Evolutionary conservation across 2,113 vertebrate genomes (phyloP).

Genomic region (Datnioides undecimradiatus): DNA sequence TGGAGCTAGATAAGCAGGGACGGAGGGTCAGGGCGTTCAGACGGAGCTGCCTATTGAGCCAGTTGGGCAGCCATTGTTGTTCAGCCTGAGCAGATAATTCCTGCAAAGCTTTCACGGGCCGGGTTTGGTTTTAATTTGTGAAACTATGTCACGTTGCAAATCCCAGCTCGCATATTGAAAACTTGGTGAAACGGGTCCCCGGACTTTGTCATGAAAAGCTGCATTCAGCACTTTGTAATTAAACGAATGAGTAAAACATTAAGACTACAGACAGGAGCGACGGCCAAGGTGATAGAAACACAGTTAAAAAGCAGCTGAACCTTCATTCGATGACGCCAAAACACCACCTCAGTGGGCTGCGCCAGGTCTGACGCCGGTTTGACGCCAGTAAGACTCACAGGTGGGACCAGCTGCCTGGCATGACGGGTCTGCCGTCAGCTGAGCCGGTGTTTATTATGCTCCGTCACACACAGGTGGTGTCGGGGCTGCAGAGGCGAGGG

Average conservation of each 20-base stretch:
- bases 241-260: neutral
- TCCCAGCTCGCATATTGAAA: neutral
- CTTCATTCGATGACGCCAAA: neutral
- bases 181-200: neutral
- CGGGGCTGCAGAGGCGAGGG: conserved; percentile 3
- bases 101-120: neutral
- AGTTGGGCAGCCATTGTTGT: neutral
- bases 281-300: neutral
- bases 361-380: neutral
- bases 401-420: conserved; percentile 14
- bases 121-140: neutral
- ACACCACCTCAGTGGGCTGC: neutral
- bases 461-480: conserved; percentile 38
- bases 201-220: neutral
- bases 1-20: neutral
- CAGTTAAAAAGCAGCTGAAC: neutral
- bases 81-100: neutral
- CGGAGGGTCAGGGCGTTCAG: too few relatives aligned
- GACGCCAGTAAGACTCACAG: conserved; percentile 24
- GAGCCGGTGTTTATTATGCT: conserved; percentile 44
- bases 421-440: conserved; percentile 25
- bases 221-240: neutral
- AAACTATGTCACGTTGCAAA: neutral
- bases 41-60: neutral
- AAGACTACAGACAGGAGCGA: neutral